Base-by-base conservation (phyloP, 2,888 invertebrate genomes). In the Chaitophorus viminalis region DNA sequence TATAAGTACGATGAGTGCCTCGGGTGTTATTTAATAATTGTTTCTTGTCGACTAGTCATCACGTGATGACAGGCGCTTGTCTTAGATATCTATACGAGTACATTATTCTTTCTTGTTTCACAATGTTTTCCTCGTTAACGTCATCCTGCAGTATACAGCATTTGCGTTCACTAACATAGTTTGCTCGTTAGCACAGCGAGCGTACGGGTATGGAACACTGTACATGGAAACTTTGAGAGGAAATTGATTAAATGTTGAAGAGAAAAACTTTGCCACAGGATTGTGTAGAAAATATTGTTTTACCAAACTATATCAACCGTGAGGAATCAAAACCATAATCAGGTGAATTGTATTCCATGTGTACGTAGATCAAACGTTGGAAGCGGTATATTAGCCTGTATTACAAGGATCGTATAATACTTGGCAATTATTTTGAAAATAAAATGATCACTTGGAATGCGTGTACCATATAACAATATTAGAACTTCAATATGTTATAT, bases 41-140 rank as follows among this genome's bases (percentile, higher is more conserved):
- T 68, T 85, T 54, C 29, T 18, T 9, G 46, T 52, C 36, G 29
- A 46, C 75, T 36, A 39, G 46, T 76, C 75, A 14, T 68, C 36
- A 14, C 54, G 25, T 2, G n/a, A 54, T 52, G 70, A 78, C 70
- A 70, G n/a, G 78, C 70, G 31, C n/a, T 18, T 31, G 54, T 54
- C 70, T 52, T 21, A 31, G 1, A 18, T 14, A 72, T 31, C 21
- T 74, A n/a, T 36, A 25, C n/a, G n/a, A 70, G 36, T 70, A 72
- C n/a, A 86, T 54, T 54, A 86, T 72, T 86, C 36, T 68, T 74
- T 29, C 21, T 70, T 29, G 46, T 68, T 21, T 21, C 54, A 60
- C 86, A 79, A 79, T 86, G 79, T 79, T 86, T 86, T 79, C 36
- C 86, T 86, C 86, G 86, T 86, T 86, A 86, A n/a, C 52, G 72